Evolutionary conservation across 2,113 vertebrate genomes (phyloP), one percentile per base, ranked within the genome.

Genomic region (Arenaria interpres): DNA sequence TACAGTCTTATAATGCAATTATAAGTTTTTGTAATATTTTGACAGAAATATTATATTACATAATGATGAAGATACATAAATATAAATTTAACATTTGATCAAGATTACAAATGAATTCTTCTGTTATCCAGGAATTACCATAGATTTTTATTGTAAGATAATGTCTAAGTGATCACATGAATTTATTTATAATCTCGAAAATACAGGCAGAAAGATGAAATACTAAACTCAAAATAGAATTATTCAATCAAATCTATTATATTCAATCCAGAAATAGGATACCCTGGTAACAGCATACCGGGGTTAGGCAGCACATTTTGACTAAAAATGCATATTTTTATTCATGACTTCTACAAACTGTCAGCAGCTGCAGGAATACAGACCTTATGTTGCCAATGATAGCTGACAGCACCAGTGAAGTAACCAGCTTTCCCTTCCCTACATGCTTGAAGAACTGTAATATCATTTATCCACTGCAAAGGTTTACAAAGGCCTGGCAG

Each of bases 351-450:
- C 89, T 88, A 89, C 71, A 74, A 88, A 82, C 86, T 89, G 92
- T 93, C 96, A 96, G 84, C 66, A 85, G 59, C 50, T 79, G 59
- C 51, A 89, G 78, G 76, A 93, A 97, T 46, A 94, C 71, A 93
- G 81, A 76, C 50, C 92, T 93, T 54, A 73, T 53, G 67, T 43
- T 92, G 69, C 71, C 89, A 89, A 6, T 48, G 96, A 94, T n/a
- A 94, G 89, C 77, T 97, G 96, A 96, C 87, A 96, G 87, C 84
- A 71, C n/a, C 93, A 92, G 74, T 50, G 32, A 73, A 95, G 95
- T 30, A 82, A 95, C 84, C 59, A 85, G 77, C 87, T 91, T 94
- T 83, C 53, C 64, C 60, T 85, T 76, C 50, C 50, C 91, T 67
- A 91, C 53, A 73, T 73, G 84, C 54, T 51, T 76, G 37, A 95